phyloP scores from a whole-genome alignment of 2,113 vertebrate species.

The Myxocyprinus asiaticus region DNA sequence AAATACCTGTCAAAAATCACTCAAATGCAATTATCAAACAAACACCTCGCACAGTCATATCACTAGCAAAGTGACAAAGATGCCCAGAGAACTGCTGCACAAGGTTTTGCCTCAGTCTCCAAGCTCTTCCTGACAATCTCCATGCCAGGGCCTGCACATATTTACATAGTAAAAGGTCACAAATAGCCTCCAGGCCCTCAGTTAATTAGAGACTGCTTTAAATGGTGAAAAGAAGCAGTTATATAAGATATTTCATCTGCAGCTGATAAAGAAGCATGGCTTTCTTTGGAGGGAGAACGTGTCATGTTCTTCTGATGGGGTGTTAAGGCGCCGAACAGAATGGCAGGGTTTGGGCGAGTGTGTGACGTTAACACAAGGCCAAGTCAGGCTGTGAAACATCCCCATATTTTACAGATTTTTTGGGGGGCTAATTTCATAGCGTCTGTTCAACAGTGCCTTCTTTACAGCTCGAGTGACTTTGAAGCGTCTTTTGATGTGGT shows the following conservation, averaged over 20 bases:
- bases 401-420: constrained; percentile 43
- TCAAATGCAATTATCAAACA: constrained; percentile 56
- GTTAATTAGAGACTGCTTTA: constrained; percentile 64
- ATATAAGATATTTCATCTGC: constrained; percentile 62
- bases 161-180: constrained; percentile 83
- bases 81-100: constrained; percentile 71
- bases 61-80: constrained; percentile 71
- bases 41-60: constrained; percentile 66
- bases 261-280: constrained; percentile 58
- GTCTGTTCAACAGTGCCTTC: not conserved
- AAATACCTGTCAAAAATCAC: constrained; percentile 77
- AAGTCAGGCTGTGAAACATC: constrained; percentile 45
- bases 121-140: constrained; percentile 21
- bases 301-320: constrained; percentile 41
- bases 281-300: constrained; percentile 39
- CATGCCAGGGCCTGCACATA: constrained; percentile 64
- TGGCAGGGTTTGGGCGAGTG: constrained; percentile 36
- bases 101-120: constrained; percentile 54
- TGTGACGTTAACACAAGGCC: constrained; percentile 36
- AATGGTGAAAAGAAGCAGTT: constrained; percentile 65
- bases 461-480: too few species aligned
- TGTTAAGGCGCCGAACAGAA: constrained; percentile 39
- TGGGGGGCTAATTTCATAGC: not conserved
- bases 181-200: constrained; percentile 79
- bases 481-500: constrained; percentile 38